These are phyloP conservation scores for Sebastes taczanowskii DNA, from an alignment of 2,797 vertebrate species.

Conservation along the genomic window DNA sequence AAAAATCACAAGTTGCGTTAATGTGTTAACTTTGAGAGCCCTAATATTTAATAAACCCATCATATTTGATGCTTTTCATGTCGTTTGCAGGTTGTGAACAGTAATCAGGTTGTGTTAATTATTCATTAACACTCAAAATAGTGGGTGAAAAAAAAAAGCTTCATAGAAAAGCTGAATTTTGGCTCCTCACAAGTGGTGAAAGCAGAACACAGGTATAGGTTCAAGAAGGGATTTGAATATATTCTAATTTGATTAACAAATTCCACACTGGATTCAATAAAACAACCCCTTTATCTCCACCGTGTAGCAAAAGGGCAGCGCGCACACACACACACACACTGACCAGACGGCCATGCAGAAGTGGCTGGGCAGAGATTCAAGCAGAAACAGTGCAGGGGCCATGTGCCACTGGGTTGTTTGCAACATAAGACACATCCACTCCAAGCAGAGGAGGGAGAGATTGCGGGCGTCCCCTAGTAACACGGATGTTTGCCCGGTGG, in stretches of 20 bases:
- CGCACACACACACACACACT: background rate
- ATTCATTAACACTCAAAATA: too few species aligned
- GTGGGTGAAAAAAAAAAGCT: background rate
- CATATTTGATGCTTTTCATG: background rate
- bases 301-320: background rate
- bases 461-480: constrained; percentile 26
- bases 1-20: too few species aligned
- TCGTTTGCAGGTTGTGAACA: background rate
- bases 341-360: constrained; percentile 15
- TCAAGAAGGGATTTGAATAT: background rate
- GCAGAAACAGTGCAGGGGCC: constrained; percentile 24
- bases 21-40: too few species aligned
- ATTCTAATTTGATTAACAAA: background rate
- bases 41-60: too few species aligned
- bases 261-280: background rate
- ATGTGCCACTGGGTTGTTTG: constrained; percentile 40
- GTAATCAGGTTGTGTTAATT: background rate
- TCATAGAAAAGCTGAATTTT: background rate
- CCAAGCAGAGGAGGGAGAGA: constrained; percentile 12
- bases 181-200: background rate
- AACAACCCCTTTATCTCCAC: too few species aligned
- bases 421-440: constrained; percentile 45
- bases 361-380: constrained; percentile 30
- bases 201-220: background rate
- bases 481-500: constrained; percentile 37